Evolutionary conservation across 2,113 vertebrate species (phyloP).

Genomic region (Columba janthina): DNA sequence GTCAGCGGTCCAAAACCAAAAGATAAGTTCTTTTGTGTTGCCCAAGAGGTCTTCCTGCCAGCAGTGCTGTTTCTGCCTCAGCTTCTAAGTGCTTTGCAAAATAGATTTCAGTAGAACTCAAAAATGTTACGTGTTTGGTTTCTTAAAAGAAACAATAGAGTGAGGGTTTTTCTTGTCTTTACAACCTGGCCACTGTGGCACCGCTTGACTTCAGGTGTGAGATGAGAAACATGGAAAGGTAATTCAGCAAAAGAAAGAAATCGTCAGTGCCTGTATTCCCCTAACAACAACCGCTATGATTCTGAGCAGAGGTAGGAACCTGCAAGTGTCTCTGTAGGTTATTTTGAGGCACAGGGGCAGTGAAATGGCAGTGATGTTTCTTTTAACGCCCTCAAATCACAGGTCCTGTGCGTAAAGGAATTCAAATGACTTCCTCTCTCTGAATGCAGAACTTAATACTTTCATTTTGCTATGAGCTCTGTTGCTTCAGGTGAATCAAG

Average conservation of each 20-base stretch:
- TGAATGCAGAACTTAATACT: not conserved
- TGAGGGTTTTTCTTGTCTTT: not conserved
- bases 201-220: not conserved
- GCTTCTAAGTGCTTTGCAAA: not conserved
- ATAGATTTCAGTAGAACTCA: not conserved
- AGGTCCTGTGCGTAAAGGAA: not conserved
- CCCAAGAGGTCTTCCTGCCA: not conserved
- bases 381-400: not conserved
- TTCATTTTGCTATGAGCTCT: not conserved
- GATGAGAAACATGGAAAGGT: not conserved
- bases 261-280: not conserved
- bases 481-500: not conserved
- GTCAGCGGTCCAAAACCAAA: not conserved
- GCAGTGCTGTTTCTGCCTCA: not conserved
- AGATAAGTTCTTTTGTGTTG: not conserved
- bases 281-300: not conserved
- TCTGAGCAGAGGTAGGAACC: not conserved
- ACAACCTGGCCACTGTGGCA: not conserved
- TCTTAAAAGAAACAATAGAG: not conserved
- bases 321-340: not conserved
- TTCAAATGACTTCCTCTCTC: not conserved
- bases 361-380: accelerated
- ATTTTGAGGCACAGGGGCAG: not conserved
- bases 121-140: not conserved
- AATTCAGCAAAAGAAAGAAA: not conserved